Percentiles rank a stretch among this genome's conserved stretches.
Conservation (phyloP, 2,797 vertebrate species). For the Catostomus latipinnis region DNA sequence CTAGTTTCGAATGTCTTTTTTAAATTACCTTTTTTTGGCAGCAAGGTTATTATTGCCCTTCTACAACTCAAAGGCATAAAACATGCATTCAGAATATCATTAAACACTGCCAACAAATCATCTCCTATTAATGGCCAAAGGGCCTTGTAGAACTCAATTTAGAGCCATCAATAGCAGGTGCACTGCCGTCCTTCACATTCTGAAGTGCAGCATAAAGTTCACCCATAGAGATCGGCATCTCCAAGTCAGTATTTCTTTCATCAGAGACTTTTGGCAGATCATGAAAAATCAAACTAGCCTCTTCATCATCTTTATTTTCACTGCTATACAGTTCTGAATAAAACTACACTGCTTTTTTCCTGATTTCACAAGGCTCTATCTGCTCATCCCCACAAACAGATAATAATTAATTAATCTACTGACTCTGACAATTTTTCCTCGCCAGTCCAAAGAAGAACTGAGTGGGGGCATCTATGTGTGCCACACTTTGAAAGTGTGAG, state of each 20-base stretch:
- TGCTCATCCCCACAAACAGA: background rate
- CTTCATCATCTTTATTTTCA: background rate
- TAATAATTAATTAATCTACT: no score
- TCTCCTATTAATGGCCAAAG: conserved; percentile 20
- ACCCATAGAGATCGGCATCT: background rate
- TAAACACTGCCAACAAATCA: background rate
- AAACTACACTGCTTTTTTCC: background rate
- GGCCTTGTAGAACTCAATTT: background rate
- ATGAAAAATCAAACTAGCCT: background rate
- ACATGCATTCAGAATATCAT: background rate
- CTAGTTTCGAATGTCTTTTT: no score
- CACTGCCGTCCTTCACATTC: background rate
- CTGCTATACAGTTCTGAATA: no score
- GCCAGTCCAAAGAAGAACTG: background rate
- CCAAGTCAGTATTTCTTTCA: background rate
- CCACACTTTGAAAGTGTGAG: background rate
- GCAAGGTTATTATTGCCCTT: background rate
- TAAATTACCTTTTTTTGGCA: background rate
- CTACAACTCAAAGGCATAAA: no score
- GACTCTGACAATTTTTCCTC: background rate
- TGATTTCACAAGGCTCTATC: background rate
- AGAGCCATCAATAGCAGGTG: no score
- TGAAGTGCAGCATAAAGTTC: background rate
- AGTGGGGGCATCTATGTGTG: background rate
- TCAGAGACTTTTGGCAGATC: background rate